Evolutionary conservation across 1,140 invertebrate species (phyloP).

Genomic region (Stegodyphus mimosarum): DNA sequence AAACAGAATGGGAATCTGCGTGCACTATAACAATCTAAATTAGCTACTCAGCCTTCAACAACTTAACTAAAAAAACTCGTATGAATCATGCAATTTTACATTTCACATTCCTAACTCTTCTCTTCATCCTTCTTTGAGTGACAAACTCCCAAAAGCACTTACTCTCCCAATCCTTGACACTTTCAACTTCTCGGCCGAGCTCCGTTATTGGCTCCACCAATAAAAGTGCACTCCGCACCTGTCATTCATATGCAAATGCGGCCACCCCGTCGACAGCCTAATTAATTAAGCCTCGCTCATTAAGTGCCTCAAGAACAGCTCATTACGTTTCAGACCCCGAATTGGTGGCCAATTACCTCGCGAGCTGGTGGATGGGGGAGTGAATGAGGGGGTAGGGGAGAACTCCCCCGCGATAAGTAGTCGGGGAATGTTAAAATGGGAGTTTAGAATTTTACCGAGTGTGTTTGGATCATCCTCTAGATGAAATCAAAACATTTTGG

Average conservation of each 20-base stretch:
- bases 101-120: background rate
- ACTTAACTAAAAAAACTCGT: too few species aligned
- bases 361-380: background rate
- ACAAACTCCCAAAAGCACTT: background rate
- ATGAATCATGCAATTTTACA: too few species aligned
- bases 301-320: conserved; percentile 15
- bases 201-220: background rate
- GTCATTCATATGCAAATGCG: conserved; percentile 16
- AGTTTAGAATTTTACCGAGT: background rate
- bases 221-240: background rate
- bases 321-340: background rate
- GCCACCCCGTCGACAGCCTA: background rate
- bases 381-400: background rate
- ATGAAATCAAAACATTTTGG: background rate
- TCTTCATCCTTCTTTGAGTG: background rate
- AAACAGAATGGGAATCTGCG: too few species aligned
- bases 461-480: background rate
- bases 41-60: too few species aligned
- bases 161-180: background rate
- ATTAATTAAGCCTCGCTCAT: conserved; percentile 10
- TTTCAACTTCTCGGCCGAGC: background rate
- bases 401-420: background rate
- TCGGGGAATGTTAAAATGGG: background rate
- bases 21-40: too few species aligned
- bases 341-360: conserved; percentile 9